Conservation (phyloP, 1,140 invertebrate species). For the Phthorimaea operculella region DNA sequence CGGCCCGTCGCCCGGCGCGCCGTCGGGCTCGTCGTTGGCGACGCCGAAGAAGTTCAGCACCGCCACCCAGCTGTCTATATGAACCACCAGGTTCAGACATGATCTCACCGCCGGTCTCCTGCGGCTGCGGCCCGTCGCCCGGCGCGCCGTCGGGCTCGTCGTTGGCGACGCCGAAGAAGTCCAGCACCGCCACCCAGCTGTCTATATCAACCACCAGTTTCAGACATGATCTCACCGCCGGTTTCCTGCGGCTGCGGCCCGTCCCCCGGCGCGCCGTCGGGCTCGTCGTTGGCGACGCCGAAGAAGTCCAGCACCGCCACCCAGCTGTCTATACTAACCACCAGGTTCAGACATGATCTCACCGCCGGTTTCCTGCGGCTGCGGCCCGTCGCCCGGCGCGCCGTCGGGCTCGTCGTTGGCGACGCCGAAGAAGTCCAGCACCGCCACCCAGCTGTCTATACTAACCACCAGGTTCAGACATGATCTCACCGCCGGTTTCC, state of each 20-base stretch:
- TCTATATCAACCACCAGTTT: constrained; percentile 91
- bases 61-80: constrained; percentile 93
- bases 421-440: constrained; percentile 92
- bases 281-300: constrained; percentile 71
- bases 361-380: constrained; percentile 8
- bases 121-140: constrained; percentile 5
- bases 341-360: constrained; percentile 70
- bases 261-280: constrained; percentile 5
- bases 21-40: constrained; percentile 59
- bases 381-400: constrained; percentile 7
- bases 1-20: too few species aligned
- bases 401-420: constrained; percentile 59
- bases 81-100: constrained; percentile 80
- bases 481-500: constrained; percentile 4
- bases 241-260: constrained; percentile 10
- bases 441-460: constrained; percentile 92
- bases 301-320: constrained; percentile 94
- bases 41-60: constrained; percentile 92
- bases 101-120: constrained; percentile 6
- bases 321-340: constrained; percentile 94
- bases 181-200: constrained; percentile 93
- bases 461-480: constrained; percentile 90
- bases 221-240: background rate
- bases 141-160: constrained; percentile 34
- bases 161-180: constrained; percentile 85